phyloP scores from a whole-genome alignment of 2,888 invertebrate genomes.

The Cheilosia soror region DNA sequence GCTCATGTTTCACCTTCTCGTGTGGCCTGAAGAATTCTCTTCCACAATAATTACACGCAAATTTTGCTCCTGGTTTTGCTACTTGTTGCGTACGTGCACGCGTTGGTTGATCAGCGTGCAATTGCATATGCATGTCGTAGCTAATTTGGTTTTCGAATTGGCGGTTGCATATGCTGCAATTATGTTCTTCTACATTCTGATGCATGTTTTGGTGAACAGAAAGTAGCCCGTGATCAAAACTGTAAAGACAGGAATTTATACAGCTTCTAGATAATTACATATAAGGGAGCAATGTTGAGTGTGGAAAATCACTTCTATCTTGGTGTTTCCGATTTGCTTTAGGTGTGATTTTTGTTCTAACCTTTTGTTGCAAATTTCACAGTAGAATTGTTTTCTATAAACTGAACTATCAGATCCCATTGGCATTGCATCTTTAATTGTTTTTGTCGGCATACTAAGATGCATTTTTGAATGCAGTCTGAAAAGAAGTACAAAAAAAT shows the following conservation, averaged over 20 bases:
- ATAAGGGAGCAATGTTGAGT: too few species aligned
- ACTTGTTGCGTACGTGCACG: conserved; percentile 38
- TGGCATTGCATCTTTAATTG: conserved; percentile 81
- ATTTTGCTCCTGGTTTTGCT: conserved; percentile 83
- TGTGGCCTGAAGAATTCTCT: conserved; percentile 90
- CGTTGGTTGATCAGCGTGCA: conserved; percentile 84
- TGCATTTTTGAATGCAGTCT: conserved; percentile 90
- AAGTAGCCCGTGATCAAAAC: conserved; percentile 81
- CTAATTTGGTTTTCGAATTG: conserved; percentile 88
- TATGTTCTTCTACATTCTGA: conserved; percentile 85
- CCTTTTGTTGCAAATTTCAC: conserved; percentile 85
- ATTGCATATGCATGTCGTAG: conserved; percentile 90
- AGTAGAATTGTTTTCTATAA: conserved; percentile 83
- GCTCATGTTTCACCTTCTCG: conserved; percentile 93
- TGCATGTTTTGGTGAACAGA: conserved; percentile 88
- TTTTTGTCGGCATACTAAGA: conserved; percentile 86
- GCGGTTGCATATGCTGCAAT: conserved; percentile 89
- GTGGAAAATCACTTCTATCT: too few species aligned
- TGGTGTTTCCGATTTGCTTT: too few species aligned
- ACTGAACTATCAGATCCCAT: conserved; percentile 80
- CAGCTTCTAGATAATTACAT: not conserved
- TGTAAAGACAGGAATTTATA: conserved; percentile 46
- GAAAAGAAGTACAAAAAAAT: not conserved
- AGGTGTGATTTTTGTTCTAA: conserved; percentile 67
- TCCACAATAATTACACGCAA: conserved; percentile 89